A percentile compares a stretch with the other conserved stretches of the same genome.
These are phyloP conservation scores for Eumerus sabulonum DNA, from an alignment of 2,888 invertebrate species.

Conservation along the genomic window DNA sequence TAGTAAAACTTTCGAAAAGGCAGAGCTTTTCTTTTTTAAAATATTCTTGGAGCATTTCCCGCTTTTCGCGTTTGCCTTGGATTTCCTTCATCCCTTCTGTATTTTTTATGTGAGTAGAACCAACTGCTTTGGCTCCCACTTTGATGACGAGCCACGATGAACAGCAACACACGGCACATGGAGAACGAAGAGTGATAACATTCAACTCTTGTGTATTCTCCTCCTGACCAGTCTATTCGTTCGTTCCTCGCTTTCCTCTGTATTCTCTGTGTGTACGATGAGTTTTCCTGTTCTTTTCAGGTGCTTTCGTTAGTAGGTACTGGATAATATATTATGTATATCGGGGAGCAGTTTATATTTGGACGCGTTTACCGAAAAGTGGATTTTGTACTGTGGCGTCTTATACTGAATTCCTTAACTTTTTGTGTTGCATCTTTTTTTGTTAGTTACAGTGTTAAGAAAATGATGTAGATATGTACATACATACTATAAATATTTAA, in stretches of 20 bases:
- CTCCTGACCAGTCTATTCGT: constrained; percentile 57
- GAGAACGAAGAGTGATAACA: constrained; percentile 51
- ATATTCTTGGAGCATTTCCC: too few species aligned
- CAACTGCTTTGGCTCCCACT: too few species aligned
- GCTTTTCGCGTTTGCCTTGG: too few species aligned
- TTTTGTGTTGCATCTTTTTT: constrained; percentile 47
- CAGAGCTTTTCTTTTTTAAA: too few species aligned
- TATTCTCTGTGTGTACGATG: constrained; percentile 49
- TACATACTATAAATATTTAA: background rate
- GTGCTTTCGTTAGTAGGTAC: constrained; percentile 58
- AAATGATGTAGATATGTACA: constrained; percentile 34
- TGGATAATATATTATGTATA: constrained; percentile 68
- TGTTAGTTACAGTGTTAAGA: constrained; percentile 35
- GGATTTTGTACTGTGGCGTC: constrained; percentile 51
- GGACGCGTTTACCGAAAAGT: constrained; percentile 68
- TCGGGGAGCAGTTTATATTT: constrained; percentile 67
- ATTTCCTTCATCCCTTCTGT: too few species aligned
- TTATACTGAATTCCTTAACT: constrained; percentile 60
- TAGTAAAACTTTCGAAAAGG: too few species aligned
- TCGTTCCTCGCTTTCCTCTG: constrained; percentile 54
- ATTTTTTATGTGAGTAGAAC: too few species aligned
- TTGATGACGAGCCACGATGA: constrained; percentile 2
- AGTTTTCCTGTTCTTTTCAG: constrained; percentile 57
- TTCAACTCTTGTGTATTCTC: constrained; percentile 50
- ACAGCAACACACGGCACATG: constrained; percentile 10